Percentiles rank a stretch among this genome's conserved stretches.
Conservation (phyloP, 1,140 invertebrate genomes). For the Lethrus apterus region DNA sequence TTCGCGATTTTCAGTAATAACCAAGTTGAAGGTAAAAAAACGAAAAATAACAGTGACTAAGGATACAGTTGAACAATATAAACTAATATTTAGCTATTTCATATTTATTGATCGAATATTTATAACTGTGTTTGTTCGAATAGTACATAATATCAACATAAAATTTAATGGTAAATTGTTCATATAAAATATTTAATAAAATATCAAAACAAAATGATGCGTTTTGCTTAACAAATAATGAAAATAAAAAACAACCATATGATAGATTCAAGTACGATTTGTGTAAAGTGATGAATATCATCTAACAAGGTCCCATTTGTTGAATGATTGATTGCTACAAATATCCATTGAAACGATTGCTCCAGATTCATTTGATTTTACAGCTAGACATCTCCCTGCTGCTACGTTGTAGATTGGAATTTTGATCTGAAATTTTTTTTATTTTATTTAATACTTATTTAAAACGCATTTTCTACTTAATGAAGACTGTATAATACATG, state of each 20-base stretch:
- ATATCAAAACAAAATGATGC: background rate
- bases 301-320: slow-evolving; percentile 68
- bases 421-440: slow-evolving; percentile 50
- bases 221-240: background rate
- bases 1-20: too few species aligned
- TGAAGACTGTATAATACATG: background rate
- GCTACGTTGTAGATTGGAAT: slow-evolving; percentile 81
- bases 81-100: too few species aligned
- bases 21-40: too few species aligned
- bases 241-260: too few species aligned
- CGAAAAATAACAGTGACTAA: too few species aligned
- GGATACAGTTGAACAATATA: too few species aligned
- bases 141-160: too few species aligned
- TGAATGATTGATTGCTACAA: slow-evolving; percentile 54
- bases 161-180: too few species aligned
- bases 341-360: slow-evolving; percentile 61
- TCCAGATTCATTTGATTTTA: slow-evolving; percentile 43
- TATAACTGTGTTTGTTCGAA: too few species aligned
- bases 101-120: too few species aligned
- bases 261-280: too few species aligned
- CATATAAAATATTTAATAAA: slow-evolving; percentile 2
- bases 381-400: slow-evolving; percentile 73
- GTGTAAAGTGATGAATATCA: too few species aligned
- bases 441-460: background rate
- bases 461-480: background rate